A percentile compares a stretch with the other conserved stretches of the same genome.
phyloP scores from a whole-genome alignment of 1,140 invertebrate species.

The Trichomalopsis sarcophagae region DNA sequence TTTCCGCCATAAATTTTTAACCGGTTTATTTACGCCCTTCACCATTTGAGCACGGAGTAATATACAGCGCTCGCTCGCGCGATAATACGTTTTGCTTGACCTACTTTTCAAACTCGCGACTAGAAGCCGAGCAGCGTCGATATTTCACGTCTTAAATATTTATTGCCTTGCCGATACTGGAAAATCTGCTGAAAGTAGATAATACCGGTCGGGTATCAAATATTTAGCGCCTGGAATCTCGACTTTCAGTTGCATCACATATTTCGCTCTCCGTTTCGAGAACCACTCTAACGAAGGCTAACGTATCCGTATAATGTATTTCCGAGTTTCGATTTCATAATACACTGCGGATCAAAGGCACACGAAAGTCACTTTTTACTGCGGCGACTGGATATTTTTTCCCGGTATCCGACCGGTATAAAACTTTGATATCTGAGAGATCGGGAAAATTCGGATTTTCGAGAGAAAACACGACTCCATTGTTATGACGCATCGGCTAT shows the following conservation, averaged over 20 bases:
- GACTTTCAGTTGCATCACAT: not conserved
- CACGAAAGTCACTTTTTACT: no score
- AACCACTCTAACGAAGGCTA: no score
- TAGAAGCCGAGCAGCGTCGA: slow-evolving; percentile 13
- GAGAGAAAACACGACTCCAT: slow-evolving; percentile 10
- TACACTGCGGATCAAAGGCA: no score
- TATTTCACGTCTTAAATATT: slow-evolving; percentile 49
- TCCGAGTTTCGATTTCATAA: no score
- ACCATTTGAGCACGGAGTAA: slow-evolving; percentile 15
- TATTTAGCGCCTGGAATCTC: not conserved
- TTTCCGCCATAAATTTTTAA: slow-evolving; percentile 33
- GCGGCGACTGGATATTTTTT: not conserved
- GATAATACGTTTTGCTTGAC: slow-evolving; percentile 42
- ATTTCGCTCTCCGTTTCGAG: no score
- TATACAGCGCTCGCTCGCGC: not conserved
- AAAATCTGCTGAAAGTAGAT: slow-evolving; percentile 33
- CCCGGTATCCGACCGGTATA: not conserved
- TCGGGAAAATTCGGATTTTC: slow-evolving; percentile 37
- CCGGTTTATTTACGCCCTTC: slow-evolving; percentile 29
- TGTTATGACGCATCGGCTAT: slow-evolving; percentile 50
- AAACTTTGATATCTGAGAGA: slow-evolving; percentile 32
- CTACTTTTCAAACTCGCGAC: slow-evolving; percentile 45
- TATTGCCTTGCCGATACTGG: slow-evolving; percentile 23
- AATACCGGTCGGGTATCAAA: not conserved
- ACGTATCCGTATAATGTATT: no score